Percentiles rank a stretch among this genome's conserved stretches.
Conservation (phyloP, 2,113 vertebrate genomes). For the Elephantulus edwardii region DNA sequence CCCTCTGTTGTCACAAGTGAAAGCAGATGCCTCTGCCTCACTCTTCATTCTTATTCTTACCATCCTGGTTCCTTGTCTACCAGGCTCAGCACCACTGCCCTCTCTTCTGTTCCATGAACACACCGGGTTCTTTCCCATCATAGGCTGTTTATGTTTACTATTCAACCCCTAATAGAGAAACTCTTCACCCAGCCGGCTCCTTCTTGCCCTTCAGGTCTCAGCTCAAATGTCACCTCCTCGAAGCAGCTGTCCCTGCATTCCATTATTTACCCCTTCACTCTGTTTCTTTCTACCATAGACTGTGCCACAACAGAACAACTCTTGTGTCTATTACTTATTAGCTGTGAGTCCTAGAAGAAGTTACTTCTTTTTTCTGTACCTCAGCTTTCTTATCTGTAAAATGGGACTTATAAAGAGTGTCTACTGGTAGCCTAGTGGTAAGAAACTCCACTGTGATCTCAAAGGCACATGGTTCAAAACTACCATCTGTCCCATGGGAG, state of each 20-base stretch:
- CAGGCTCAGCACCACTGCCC: not conserved
- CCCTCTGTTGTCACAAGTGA: not conserved
- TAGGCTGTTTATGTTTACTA: not conserved
- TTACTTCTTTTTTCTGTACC: not conserved
- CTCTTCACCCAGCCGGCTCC: not conserved
- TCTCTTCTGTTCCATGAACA: not conserved
- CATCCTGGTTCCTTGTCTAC: not conserved
- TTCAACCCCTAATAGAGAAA: not conserved
- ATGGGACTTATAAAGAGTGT: not conserved
- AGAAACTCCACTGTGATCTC: too few species aligned
- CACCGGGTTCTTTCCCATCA: not conserved
- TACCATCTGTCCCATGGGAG: too few species aligned
- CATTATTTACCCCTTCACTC: not conserved
- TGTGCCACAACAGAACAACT: not conserved
- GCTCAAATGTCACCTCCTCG: not conserved
- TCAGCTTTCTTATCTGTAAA: constrained; percentile 21
- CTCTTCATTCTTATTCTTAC: not conserved
- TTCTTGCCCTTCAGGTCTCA: not conserved
- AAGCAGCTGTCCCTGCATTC: not conserved
- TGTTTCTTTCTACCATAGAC: not conserved
- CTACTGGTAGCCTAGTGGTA: too few species aligned
- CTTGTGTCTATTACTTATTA: not conserved
- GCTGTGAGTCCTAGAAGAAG: not conserved
- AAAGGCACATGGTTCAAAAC: too few species aligned
- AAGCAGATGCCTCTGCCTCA: not conserved